Evolutionary conservation across 2,113 vertebrate species (phyloP), one percentile per base, ranked within the genome.

Genomic region (Corydoras sp.): DNA sequence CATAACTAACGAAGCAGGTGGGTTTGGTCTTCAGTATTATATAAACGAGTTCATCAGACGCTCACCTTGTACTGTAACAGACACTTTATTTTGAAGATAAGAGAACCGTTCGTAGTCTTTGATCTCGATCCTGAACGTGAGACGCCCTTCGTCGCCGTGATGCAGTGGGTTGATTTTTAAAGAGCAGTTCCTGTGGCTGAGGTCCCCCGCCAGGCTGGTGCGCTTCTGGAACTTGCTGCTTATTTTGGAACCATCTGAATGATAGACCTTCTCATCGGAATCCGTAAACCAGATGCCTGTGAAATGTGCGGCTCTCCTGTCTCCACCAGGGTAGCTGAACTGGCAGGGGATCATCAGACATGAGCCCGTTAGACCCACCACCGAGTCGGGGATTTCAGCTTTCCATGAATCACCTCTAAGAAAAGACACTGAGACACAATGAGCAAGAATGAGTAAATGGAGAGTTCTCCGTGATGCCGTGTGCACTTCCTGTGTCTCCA

Each of bases 281-380:
- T 0, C 32, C 0, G 76, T 56, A 0, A 0, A 2, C 88, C 88
- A 89, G 50, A 86, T 76, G 30, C 85, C 86, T 10, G 15, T 84
- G 11, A 83, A 71, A 24, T n/a, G 2, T 10, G 24, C 71, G 63
- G 67, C 8, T 0, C 0, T 10, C 0, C 0, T 68, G 0, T 0
- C 0, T 15, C 62, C n/a, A 62, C 73, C 31, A 51, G 86, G 87
- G 61, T 85, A 86, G 31, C 56, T 62, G 69, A 66, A 90, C 0
- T 75, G 72, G 80, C 89, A 90, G 43, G 88, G 87, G 64, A 89
- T 84, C 49, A 84, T 81, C 60, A 89, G 82, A 60, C 88, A 89
- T 0, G 86, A 89, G 3, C 84, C 86, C 1, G 11, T 48, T 9
- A 89, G 76, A 48, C 86, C 88, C 61, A 80, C 66, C 0, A 89